phyloP scores from a whole-genome alignment of 2,888 invertebrate genomes.

The Tetragnatha montana region DNA sequence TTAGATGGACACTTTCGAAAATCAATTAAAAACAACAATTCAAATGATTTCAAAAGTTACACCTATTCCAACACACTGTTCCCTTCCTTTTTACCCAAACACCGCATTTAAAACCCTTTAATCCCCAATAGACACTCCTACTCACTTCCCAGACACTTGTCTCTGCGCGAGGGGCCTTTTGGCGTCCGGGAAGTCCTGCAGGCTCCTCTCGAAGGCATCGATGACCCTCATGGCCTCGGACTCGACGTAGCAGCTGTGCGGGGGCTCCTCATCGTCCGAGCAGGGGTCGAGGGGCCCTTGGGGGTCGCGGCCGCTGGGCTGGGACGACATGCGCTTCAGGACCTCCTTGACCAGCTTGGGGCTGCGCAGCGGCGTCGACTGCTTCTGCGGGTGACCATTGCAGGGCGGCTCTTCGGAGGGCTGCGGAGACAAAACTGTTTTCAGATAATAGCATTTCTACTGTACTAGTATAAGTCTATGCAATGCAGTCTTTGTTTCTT shows the following conservation, averaged over 20 bases:
- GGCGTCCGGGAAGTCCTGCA: conserved; percentile 14
- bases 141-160: no score
- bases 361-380: conserved; percentile 38
- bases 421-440: background rate
- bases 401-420: background rate
- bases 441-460: background rate
- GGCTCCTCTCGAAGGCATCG: conserved; percentile 47
- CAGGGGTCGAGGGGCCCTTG: conserved; percentile 20
- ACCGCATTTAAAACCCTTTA: no score
- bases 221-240: conserved; percentile 56
- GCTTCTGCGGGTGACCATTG: conserved; percentile 10
- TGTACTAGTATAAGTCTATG: background rate
- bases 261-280: conserved; percentile 50
- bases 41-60: no score
- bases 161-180: no score
- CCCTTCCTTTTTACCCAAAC: no score
- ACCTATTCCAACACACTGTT: no score
- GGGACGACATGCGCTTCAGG: conserved; percentile 60
- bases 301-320: conserved; percentile 51
- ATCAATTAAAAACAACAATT: no score
- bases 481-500: no score
- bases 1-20: no score
- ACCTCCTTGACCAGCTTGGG: conserved; percentile 66
- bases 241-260: conserved; percentile 33
- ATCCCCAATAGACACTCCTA: no score